Conservation (phyloP, 2,797 vertebrate species). For the Acanthornis magna region DNA sequence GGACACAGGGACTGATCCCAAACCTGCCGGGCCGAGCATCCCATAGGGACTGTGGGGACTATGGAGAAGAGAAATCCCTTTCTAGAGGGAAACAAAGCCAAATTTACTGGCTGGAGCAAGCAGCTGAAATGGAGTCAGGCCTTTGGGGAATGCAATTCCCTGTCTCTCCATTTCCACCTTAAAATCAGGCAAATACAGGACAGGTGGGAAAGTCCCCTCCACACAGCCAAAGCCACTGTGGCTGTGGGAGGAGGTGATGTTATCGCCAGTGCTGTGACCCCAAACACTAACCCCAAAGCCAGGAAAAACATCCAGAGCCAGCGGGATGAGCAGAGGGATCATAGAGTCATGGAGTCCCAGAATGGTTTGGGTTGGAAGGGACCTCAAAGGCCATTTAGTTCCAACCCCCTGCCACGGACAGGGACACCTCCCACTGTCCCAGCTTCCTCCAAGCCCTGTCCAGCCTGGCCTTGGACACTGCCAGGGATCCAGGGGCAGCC, state of each 20-base stretch:
- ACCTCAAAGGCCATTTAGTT: accelerated
- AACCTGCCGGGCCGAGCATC: accelerated
- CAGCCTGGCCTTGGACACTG: accelerated
- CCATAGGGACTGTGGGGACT: accelerated
- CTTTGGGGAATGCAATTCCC: background rate
- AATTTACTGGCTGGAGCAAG: background rate
- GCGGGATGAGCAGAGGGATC: background rate
- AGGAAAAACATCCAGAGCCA: background rate
- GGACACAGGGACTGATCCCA: background rate
- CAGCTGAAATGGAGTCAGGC: background rate
- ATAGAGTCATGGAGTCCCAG: accelerated
- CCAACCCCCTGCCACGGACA: background rate
- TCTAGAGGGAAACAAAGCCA: background rate
- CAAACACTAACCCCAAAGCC: accelerated
- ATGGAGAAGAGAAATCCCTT: background rate
- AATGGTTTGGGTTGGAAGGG: background rate
- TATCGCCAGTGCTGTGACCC: accelerated
- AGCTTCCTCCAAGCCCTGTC: accelerated
- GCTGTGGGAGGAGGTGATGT: background rate
- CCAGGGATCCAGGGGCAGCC: background rate
- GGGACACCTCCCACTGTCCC: accelerated
- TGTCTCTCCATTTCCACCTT: background rate
- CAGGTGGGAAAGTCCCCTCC: background rate
- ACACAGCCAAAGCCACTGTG: accelerated
- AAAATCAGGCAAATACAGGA: background rate